These are phyloP conservation scores for Quadroppia sp. DNA, from an alignment of 2,888 invertebrate genomes.

Conservation along the genomic window DNA sequence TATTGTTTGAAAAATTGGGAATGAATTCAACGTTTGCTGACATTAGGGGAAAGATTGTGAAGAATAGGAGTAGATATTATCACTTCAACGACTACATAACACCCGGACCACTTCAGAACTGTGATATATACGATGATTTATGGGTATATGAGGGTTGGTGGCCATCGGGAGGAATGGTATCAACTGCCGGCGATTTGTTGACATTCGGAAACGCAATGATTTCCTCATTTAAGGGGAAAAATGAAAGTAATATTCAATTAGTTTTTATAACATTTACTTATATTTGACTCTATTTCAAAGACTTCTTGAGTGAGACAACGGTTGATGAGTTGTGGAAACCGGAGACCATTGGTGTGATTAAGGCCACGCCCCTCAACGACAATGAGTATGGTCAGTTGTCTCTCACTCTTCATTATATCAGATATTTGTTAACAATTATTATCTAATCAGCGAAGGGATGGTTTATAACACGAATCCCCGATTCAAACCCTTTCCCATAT, in stretches of 20 bases:
- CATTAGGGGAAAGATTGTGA: neutral
- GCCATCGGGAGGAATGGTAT: conserved; percentile 32
- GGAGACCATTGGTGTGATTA: neutral
- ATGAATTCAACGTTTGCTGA: conserved; percentile 32
- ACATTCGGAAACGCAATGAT: conserved; percentile 28
- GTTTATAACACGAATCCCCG: neutral
- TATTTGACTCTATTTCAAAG: neutral
- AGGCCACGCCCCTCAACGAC: neutral
- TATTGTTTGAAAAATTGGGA: neutral
- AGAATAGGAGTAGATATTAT: conserved; percentile 7
- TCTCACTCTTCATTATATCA: neutral
- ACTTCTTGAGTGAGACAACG: neutral
- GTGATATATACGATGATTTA: neutral
- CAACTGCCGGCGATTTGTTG: conserved; percentile 31
- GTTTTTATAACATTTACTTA: neutral
- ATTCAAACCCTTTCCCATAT: neutral
- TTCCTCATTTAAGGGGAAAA: conserved; percentile 23
- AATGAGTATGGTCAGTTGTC: neutral
- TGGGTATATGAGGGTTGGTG: conserved; percentile 29
- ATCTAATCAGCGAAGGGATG: conserved; percentile 1
- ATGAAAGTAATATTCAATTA: neutral
- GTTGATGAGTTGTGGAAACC: conserved; percentile 18
- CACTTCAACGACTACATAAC: no score
- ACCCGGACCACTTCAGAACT: neutral
- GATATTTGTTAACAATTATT: neutral